A percentile compares a stretch with the other conserved stretches of the same genome.
These are phyloP conservation scores for Lateolabrax maculatus DNA, from an alignment of 2,797 vertebrate genomes.

Conservation along the genomic window DNA sequence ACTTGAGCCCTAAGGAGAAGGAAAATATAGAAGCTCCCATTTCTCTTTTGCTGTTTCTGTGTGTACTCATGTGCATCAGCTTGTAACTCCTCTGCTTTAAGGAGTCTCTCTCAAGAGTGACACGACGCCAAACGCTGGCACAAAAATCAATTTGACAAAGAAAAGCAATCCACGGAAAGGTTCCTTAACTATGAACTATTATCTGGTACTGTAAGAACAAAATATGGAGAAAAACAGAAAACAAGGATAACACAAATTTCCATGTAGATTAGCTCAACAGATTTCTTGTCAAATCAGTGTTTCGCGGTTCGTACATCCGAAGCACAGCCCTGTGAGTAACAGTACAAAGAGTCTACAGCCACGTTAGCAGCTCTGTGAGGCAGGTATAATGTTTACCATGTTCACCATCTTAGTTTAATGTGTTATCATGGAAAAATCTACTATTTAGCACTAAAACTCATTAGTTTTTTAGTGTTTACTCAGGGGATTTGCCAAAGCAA, in stretches of 20 bases:
- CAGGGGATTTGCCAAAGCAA: neutral
- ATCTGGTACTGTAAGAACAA: neutral
- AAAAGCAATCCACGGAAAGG: neutral
- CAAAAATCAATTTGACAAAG: neutral
- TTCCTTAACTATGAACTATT: neutral
- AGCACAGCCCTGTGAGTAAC: neutral
- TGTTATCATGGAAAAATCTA: neutral
- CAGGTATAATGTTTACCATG: neutral
- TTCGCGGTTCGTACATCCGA: neutral
- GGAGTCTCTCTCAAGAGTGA: conserved; percentile 36
- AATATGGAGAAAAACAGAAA: neutral
- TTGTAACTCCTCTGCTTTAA: conserved; percentile 22
- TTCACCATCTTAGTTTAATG: neutral
- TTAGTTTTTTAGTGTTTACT: neutral
- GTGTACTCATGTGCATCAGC: conserved; percentile 45
- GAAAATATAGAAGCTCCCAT: neutral
- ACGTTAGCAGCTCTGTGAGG: neutral
- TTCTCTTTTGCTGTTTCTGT: conserved; percentile 3
- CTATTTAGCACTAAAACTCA: neutral
- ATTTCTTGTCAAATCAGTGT: neutral
- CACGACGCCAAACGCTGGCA: neutral
- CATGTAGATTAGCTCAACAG: neutral
- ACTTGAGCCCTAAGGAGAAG: neutral
- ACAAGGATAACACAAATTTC: neutral
- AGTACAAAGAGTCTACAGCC: neutral